Base-by-base conservation (phyloP, 2,113 vertebrate species). In the Vanacampus margaritifer region DNA sequence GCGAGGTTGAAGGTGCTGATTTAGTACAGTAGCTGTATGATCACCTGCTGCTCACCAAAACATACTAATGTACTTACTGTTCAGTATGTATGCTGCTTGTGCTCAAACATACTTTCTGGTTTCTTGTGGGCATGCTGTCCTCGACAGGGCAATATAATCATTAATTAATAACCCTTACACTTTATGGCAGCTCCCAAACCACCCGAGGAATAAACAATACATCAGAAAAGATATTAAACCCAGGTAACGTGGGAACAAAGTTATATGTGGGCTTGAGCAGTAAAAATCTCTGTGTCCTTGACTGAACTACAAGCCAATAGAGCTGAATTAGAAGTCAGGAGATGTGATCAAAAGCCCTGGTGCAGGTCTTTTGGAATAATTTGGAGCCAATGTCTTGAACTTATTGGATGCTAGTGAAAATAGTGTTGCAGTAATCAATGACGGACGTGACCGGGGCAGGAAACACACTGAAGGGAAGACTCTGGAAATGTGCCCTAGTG, bases 11-110 rank as follows among this genome's bases (percentile, higher is more conserved):
- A 71, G 65, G 59, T 35, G 64, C 64, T 67, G 48, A 32, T 62
- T n/a, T 56, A 24, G 45, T 24, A 39, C 70, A 61, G 67, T 67
- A 77, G 67, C 62, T 76, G 79, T 48, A 71, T 70, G 73, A 74
- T 73, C 76, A 79, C 76, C 74, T 79, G 73, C 64, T 79, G 61
- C 39, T 64, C 67, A 69, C 45, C 51, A 50, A 71, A 78, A 69
- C 71, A 68, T 70, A 64, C 54, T 13, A 46, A 68, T 71, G 68
- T 43, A 46, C 45, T 46, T 17, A 7, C 5, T n/a, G n/a, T n/a
- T 59, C 28, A 32, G 48, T 39, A 63, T 48, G 73, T 35, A 54
- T 64, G 51, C 37, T 39, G 35, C 32, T 59, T 46, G 36, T 50
- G 28, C 6, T 72, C 53, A 64, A 76, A 75, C 53, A 63, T 45